These are phyloP conservation scores for Indri indri DNA, from an alignment of 2,113 vertebrate genomes.

Conservation along the genomic window DNA sequence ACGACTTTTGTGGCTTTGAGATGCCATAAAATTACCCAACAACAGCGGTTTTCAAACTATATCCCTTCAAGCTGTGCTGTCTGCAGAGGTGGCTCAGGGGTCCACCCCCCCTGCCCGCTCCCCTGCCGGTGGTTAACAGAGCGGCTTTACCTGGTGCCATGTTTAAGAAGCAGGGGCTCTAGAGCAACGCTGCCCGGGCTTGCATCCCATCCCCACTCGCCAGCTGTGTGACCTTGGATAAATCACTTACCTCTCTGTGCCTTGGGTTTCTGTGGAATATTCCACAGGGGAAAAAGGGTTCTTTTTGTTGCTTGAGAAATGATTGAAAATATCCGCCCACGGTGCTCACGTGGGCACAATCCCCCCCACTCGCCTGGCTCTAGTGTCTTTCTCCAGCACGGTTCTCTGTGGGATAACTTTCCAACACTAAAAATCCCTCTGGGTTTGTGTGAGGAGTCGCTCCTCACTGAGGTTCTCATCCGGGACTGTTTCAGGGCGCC, in stretches of 20 bases:
- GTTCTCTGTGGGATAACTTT: neutral
- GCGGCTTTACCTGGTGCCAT: neutral
- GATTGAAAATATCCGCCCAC: too few relatives aligned
- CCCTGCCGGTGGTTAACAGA: neutral
- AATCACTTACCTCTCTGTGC: neutral
- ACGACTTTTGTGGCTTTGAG: neutral
- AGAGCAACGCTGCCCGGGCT: neutral
- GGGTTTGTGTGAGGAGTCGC: too few relatives aligned
- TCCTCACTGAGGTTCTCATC: fast-evolving
- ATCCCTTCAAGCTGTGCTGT: neutral
- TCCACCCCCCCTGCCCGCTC: fast-evolving
- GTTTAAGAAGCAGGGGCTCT: neutral
- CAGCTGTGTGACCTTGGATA: too few relatives aligned
- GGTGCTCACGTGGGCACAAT: neutral
- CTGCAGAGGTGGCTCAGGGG: neutral
- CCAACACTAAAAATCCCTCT: neutral
- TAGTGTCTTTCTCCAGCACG: neutral
- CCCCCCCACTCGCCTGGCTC: neutral
- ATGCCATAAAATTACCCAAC: neutral
- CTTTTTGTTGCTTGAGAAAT: neutral
- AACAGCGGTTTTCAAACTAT: neutral
- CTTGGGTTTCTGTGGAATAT: neutral
- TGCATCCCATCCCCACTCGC: neutral
- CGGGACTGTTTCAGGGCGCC: neutral
- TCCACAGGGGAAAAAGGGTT: neutral